Evolutionary conservation across 1,140 invertebrate genomes (phyloP), one percentile per base, ranked within the genome.

Genomic region (Popillia japonica): DNA sequence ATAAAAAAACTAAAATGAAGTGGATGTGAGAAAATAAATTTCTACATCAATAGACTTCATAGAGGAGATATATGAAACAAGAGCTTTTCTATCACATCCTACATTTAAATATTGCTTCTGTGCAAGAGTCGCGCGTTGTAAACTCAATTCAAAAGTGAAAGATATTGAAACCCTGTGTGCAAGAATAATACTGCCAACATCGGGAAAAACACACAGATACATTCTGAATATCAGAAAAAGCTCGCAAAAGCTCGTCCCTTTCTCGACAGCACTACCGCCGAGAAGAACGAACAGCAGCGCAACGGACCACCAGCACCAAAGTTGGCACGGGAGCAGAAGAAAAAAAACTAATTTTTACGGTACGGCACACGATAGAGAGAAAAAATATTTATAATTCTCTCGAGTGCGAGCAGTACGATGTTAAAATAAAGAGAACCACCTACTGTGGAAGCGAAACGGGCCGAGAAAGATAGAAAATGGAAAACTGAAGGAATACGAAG

Each of bases 331-430:
- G 72, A 68, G 41, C 68, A 40, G 78, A 11, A 77, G 76, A 79
- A 64, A 79, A 79, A 79, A 82, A 82, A 80, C 81, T 82, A 82
- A 82, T 82, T 82, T 81, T 81, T 81, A 79, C 79, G 78, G 41
- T 72, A 78, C 75, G 77, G 77, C 42, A 78, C 61, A 68, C 61
- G 61, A 68, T 68, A 81, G 77, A 80, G 79, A 78, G 78, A 81
- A 80, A 80, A 82, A 81, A 82, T 82, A 81, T 82, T 81, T 82
- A 82, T 82, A 82, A 82, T 82, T 82, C 81, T 80, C 27, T 68
- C 61, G 78, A 77, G 80, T 80, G 80, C 77, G 75, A 78, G 75
- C 42, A 44, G 78, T 68, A 79, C 68, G 77, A 78, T 20, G 61
- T 17, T 55, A 34, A 68, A 68, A 68, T 68, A 34, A 68, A 68